A percentile compares a stretch with the other conserved stretches of the same genome.
These are phyloP conservation scores for Drosophila yakuba DNA, from an alignment of 1,140 invertebrate genomes.

Conservation along the genomic window DNA sequence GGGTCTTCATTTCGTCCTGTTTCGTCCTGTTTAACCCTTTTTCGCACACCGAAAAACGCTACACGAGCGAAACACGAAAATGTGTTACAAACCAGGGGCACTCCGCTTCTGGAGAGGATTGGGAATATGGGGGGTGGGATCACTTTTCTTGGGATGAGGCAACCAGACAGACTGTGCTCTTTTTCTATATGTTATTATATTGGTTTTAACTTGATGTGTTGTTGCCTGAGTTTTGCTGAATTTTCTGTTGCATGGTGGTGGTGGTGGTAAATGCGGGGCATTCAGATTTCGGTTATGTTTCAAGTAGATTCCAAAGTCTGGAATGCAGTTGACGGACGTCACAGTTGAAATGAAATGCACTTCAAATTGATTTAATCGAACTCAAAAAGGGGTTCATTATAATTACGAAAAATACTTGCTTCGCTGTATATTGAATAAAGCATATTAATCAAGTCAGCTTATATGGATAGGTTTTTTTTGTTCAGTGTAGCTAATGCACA, in stretches of 20 bases:
- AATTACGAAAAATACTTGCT: background rate
- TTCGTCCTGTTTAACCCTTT: slow-evolving; percentile 53
- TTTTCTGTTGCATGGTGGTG: background rate
- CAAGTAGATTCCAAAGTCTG: background rate
- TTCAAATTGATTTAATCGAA: slow-evolving; percentile 1
- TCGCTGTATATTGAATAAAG: background rate
- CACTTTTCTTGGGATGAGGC: slow-evolving; percentile 1
- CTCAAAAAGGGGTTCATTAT: background rate
- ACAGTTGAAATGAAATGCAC: background rate
- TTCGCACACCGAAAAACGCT: slow-evolving; percentile 42
- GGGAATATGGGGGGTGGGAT: background rate
- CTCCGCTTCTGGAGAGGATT: background rate
- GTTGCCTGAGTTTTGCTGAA: slow-evolving; percentile 21
- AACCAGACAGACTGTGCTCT: slow-evolving; percentile 63
- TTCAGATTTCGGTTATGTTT: background rate
- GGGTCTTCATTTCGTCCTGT: slow-evolving; percentile 44
- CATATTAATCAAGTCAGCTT: too few relatives aligned
- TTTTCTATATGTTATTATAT: slow-evolving; percentile 69
- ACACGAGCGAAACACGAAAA: slow-evolving; percentile 49
- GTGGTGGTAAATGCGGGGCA: background rate
- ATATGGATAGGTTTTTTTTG: background rate
- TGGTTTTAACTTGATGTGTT: slow-evolving; percentile 41
- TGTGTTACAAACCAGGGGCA: slow-evolving; percentile 50
- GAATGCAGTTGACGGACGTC: slow-evolving; percentile 1
- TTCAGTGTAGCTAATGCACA: slow-evolving; percentile 2